Conservation (phyloP, 2,113 vertebrate species). For the Anarrhichthys ocellatus region DNA sequence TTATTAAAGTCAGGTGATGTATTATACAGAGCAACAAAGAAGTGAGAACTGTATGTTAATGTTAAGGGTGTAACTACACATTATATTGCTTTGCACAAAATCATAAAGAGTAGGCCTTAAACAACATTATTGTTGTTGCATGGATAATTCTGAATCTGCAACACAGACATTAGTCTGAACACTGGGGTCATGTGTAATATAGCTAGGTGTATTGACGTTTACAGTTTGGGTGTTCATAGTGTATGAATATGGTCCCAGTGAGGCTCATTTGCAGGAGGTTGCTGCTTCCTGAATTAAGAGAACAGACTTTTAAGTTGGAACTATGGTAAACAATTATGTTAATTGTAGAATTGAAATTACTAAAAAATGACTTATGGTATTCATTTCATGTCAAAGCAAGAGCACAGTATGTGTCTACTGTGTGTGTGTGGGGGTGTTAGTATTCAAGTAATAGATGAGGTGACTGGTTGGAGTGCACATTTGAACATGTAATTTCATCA, state of each 20-base stretch:
- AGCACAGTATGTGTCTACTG: too few species aligned
- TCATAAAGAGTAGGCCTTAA: neutral
- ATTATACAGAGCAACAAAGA: neutral
- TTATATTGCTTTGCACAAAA: neutral
- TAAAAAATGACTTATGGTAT: neutral
- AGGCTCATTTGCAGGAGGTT: neutral
- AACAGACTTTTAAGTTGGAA: neutral
- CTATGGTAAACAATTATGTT: neutral
- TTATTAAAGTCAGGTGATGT: neutral
- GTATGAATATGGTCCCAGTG: neutral
- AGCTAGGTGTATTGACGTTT: neutral
- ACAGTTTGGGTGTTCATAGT: neutral
- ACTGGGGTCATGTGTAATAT: neutral
- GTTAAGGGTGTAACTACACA: neutral
- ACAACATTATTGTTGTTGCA: neutral
- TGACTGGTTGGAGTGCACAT: slow-evolving; percentile 13
- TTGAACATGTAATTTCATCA: slow-evolving; percentile 57
- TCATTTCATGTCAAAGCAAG: neutral
- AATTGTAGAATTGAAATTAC: neutral
- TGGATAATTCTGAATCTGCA: neutral
- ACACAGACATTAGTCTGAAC: neutral
- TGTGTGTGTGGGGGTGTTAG: neutral
- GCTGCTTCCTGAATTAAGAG: neutral
- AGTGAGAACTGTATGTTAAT: neutral
- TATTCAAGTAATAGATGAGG: slow-evolving; percentile 6